Percentiles rank a stretch among this genome's conserved stretches.
Conservation (phyloP, 1,140 invertebrate genomes). For the Charaxes varanes region DNA sequence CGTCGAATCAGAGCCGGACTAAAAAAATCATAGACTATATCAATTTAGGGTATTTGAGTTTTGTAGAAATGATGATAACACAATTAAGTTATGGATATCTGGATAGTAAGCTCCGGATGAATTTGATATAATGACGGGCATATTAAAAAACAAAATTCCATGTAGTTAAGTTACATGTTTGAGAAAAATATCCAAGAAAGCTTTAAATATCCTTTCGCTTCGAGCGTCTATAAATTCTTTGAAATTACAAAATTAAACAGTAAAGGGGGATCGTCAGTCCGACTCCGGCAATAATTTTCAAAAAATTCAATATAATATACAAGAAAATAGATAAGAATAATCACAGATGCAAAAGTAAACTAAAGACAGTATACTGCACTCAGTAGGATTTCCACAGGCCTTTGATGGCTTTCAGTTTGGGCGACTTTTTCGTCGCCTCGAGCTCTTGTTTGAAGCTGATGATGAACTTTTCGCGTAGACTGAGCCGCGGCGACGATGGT, state of each 20-base stretch:
- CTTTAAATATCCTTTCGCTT: too few relatives aligned
- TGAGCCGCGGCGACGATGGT: conserved; percentile 58
- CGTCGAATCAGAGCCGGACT: conserved; percentile 1
- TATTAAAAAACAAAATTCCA: too few relatives aligned
- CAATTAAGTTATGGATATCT: too few relatives aligned
- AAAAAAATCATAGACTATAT: too few relatives aligned
- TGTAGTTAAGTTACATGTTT: too few relatives aligned
- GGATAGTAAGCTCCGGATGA: too few relatives aligned
- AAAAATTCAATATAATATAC: conserved; percentile 3
- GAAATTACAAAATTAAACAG: too few relatives aligned
- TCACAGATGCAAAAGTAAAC: conserved; percentile 3
- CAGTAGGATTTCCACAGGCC: conserved; percentile 71
- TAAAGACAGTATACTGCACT: conserved; percentile 9
- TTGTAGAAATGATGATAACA: too few relatives aligned
- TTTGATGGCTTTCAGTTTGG: conserved; percentile 67
- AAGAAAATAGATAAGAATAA: conserved; percentile 1
- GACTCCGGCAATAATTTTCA: background rate
- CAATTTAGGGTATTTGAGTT: too few relatives aligned
- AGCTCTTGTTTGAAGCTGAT: conserved; percentile 63
- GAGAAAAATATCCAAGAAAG: too few relatives aligned
- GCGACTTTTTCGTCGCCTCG: conserved; percentile 58
- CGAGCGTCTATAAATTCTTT: too few relatives aligned
- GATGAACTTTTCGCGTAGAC: conserved; percentile 67
- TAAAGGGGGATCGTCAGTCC: background rate
- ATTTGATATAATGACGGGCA: too few relatives aligned